phyloP scores from a whole-genome alignment of 1,140 invertebrate genomes.

The Cydia pomonella region DNA sequence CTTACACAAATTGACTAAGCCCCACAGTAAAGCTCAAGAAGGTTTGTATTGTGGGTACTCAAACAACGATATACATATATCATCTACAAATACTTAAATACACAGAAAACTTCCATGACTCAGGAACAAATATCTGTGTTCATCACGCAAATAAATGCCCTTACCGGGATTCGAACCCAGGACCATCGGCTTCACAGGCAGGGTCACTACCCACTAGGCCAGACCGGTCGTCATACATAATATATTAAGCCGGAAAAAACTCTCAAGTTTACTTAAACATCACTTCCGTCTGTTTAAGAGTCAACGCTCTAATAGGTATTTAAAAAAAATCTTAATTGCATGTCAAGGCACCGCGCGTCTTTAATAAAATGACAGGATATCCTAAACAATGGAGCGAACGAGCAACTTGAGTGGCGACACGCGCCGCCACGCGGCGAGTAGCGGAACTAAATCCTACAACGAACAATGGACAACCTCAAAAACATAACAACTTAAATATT shows the following conservation, averaged over 20 bases:
- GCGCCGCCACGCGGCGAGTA: slow-evolving; percentile 62
- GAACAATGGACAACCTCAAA: background rate
- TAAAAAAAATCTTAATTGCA: background rate
- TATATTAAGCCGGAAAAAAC: background rate
- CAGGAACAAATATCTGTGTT: too few relatives aligned
- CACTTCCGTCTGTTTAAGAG: background rate
- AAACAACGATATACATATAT: too few relatives aligned
- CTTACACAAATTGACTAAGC: too few relatives aligned
- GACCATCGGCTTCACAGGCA: too few relatives aligned
- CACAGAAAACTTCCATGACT: too few relatives aligned
- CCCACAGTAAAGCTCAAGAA: too few relatives aligned
- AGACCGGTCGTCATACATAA: too few relatives aligned
- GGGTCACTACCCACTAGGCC: too few relatives aligned
- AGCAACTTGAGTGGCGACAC: slow-evolving; percentile 50
- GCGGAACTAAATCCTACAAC: slow-evolving; percentile 54
- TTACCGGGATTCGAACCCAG: too few relatives aligned
- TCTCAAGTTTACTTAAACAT: background rate
- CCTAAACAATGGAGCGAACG: slow-evolving; percentile 17
- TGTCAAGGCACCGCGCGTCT: slow-evolving; percentile 37
- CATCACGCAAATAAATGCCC: too few relatives aligned
- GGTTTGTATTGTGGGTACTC: too few relatives aligned
- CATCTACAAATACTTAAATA: too few relatives aligned
- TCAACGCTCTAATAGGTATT: background rate
- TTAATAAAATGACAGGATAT: slow-evolving; percentile 45
- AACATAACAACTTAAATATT: background rate